Evolutionary conservation across 2,113 vertebrate species (phyloP).

Genomic region (Vimba vimba): DNA sequence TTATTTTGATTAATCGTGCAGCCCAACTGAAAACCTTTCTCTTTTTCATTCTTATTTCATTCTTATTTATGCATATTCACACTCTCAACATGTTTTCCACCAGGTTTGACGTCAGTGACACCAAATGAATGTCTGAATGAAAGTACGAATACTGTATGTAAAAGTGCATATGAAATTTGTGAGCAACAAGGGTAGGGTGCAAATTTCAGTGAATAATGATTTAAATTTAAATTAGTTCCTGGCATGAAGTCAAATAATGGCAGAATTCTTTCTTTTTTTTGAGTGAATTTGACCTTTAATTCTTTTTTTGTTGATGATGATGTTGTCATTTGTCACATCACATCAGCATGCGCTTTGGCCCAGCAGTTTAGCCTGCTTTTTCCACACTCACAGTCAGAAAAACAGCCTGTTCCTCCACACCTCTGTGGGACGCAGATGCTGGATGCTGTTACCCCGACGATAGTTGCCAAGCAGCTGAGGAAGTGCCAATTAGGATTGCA

Average conservation of each 20-base stretch:
- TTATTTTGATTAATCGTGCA: too few species aligned
- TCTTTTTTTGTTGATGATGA: background rate
- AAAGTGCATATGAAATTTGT: background rate
- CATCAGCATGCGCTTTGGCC: background rate
- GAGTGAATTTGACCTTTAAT: background rate
- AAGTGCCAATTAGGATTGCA: constrained; percentile 66
- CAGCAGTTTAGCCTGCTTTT: background rate
- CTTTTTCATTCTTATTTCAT: background rate
- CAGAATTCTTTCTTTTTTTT: background rate
- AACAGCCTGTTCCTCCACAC: background rate
- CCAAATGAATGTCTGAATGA: background rate
- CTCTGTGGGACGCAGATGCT: constrained; percentile 57
- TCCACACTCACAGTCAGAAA: background rate
- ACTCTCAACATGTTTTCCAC: background rate
- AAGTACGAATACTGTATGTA: background rate
- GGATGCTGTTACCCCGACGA: constrained; percentile 65
- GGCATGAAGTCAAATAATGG: background rate
- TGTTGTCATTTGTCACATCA: background rate
- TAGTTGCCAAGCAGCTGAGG: constrained; percentile 72
- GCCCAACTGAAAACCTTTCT: background rate
- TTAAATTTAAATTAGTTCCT: background rate
- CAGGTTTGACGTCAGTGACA: background rate
- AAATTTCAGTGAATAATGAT: background rate
- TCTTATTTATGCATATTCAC: background rate
- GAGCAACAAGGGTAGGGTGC: background rate